Percentiles rank a stretch among this genome's conserved stretches.
phyloP scores from a whole-genome alignment of 2,888 invertebrate genomes.

The Drosophila pegasa region DNA sequence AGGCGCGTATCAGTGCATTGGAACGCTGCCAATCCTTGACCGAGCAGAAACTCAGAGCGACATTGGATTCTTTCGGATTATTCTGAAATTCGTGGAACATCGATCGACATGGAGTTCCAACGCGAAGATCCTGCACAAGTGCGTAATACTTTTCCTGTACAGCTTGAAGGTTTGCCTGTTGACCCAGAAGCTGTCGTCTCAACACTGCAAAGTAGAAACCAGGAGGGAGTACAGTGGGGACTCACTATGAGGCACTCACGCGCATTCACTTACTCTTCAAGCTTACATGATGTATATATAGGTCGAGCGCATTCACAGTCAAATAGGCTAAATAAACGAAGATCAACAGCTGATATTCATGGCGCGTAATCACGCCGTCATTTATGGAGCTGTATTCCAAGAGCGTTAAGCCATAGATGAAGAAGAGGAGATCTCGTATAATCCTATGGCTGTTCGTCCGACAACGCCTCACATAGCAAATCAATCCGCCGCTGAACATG shows the following conservation, averaged over 20 bases:
- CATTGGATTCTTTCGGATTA: not conserved
- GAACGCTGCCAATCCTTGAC: not conserved
- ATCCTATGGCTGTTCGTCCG: not conserved
- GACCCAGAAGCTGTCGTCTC: not conserved
- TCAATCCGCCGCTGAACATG: not conserved
- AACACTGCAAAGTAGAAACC: not conserved
- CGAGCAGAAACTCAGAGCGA: not conserved
- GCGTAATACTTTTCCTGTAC: slow-evolving; percentile 1
- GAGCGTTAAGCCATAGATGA: not conserved
- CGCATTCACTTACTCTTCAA: not conserved
- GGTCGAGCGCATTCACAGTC: not conserved
- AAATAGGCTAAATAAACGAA: not conserved
- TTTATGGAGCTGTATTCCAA: not conserved
- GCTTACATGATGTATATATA: not conserved
- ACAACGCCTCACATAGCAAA: not conserved
- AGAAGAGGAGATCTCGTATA: not conserved
- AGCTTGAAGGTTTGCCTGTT: not conserved
- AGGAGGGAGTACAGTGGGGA: not conserved
- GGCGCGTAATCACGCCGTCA: not conserved
- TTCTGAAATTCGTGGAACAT: not conserved
- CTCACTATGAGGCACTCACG: not conserved
- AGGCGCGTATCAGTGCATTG: not conserved
- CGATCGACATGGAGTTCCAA: not conserved
- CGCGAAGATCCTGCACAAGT: not conserved
- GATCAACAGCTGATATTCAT: not conserved